Base-by-base conservation (phyloP, 2,888 invertebrate genomes). In the Cryptocheilus praepositus region DNA sequence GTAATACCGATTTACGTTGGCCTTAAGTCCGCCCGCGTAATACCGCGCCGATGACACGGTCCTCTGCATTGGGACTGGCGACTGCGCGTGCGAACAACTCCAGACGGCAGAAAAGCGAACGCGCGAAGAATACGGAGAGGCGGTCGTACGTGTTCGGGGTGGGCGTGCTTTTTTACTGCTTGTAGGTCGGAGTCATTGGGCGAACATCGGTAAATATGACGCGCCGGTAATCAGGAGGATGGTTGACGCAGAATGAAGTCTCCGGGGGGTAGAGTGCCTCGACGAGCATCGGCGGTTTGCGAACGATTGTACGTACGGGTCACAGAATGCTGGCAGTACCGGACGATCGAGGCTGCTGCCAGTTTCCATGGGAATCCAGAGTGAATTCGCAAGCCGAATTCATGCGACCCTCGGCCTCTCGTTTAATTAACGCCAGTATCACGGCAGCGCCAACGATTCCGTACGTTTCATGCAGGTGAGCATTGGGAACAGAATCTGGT, bases 391-490 rank as follows among this genome's bases (percentile, higher is more conserved):
- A 11, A 15, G 22, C 8, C 25, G 22, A 53, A 25, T 53, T 53
- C 53, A 18, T 18, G 18, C 56, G 56, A 16, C 45, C 61, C 64
- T 67, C 76, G 25, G 43, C n/a, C 58, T 66, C 62, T 49, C 64
- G 71, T 78, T 78, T 78, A 76, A 78, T 78, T 74, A 76, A 78
- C 71, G 56, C 55, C 43, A 16, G 49, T 59, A 67, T 72, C 70
- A 45, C 36, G 51, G 56, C 64, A 13, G 25, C 44, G 45, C 19
- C 61, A 18, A 59, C 61, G 62, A 62, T 61, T 71, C 60, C 57
- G 60, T 71, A 71, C 67, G 73, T 73, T 76, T 74, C 73, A 51
- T 44, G 61, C 61, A 51, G 60, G 21, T 45, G 61, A 61, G 61
- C 62, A 64, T 43, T 52, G 22, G 59, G 52, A 61, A 44, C 49